Base-by-base conservation (phyloP, 1,140 invertebrate genomes). In the Bombus balteatus region DNA sequence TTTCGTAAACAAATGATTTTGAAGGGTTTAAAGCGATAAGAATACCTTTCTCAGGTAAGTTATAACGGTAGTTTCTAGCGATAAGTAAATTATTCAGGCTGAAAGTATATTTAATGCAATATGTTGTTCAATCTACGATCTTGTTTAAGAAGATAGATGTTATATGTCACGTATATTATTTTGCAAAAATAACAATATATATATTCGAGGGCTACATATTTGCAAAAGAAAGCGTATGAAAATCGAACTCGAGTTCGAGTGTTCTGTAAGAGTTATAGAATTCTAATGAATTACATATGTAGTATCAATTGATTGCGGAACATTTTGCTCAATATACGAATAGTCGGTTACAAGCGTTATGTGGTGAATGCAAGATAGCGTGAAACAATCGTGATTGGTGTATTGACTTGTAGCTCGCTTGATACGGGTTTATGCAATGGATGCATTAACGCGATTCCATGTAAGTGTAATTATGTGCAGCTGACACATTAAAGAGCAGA, bases 341-440 rank as follows among this genome's bases (percentile, higher is more conserved):
- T 70, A 28, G 41, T 65, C 62, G 53, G 71, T 87, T 81, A 84
- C 53, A 34, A 41, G 39, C 65, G 25, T 86, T 77, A 73, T 85
- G 59, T 41, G 25, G 71, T 37, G 39, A 79, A 59, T 68, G 65
- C 59, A 28, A 59, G 76, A 87, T 81, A 80, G n/a, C 28, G 25
- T 15, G 74, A n/a, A 81, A 88, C 74, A 80, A 85, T 81, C 41
- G 41, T 71, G 75, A 83, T 72, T 86, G 68, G 62, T 62, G 32
- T 80, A 85, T 43, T 73, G 70, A 81, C 77, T 83, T n/a, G 59
- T 37, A 80, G 18, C 28, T 72, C 53, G 39, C 43, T 76, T 32
- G 71, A 76, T 85, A 80, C 59, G 32, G 18, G 68, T 88, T 85
- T 81, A 85, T 73, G 82, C 57, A 77, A 89, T 74, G 43, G 65